Evolutionary conservation across 1,140 invertebrate species (phyloP), one percentile per base, ranked within the genome.

Genomic region (Psilanteris sp.): DNA sequence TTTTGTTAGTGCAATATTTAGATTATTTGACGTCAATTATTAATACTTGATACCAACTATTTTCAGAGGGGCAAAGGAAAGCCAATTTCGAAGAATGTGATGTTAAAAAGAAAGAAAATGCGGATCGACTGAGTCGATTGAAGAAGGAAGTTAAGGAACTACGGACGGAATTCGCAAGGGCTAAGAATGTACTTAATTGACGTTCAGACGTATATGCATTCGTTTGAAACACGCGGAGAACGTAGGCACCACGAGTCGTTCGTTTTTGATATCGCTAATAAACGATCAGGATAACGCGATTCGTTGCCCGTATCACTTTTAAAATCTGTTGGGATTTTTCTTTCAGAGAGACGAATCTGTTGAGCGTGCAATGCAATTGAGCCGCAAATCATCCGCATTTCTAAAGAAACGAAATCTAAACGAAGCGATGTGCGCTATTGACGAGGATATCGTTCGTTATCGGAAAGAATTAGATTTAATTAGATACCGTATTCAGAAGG

Each of bases 71-170:
- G 6, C 94, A 95, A 87, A 91, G 94, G 72, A 95, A 94, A 79
- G 94, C 94, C 0, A 90, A 93, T 71, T 94, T 92, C 66, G 94
- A 95, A 84, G 93, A 94, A 83, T 93, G 92, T 78, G 93, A 94
- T 79, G 90, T 91, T 4, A 93, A 93, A 80, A 92, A 91, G 76
- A 92, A 91, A 72, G 90, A 91, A 57, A 94, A 94, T 79, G 87
- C 86, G 39, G 92, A 95, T 39, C 90, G 91, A 50, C 94, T 95
- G 41, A 80, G 89, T 14, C 87, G 90, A 0, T 80, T 95, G n/a
- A 95, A 95, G 80, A 93, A 92, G 72, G 92, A 94, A 75, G 91
- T 95, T 8, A 92, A 91, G 72, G 86, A 92, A 44, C 75, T 94
- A 37, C 89, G 92, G 10, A 46, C 87, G 0, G 89, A 91, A 77